A percentile compares a stretch with the other conserved stretches of the same genome.
phyloP scores from a whole-genome alignment of 2,797 vertebrate species.

The Phalanger gymnotis region DNA sequence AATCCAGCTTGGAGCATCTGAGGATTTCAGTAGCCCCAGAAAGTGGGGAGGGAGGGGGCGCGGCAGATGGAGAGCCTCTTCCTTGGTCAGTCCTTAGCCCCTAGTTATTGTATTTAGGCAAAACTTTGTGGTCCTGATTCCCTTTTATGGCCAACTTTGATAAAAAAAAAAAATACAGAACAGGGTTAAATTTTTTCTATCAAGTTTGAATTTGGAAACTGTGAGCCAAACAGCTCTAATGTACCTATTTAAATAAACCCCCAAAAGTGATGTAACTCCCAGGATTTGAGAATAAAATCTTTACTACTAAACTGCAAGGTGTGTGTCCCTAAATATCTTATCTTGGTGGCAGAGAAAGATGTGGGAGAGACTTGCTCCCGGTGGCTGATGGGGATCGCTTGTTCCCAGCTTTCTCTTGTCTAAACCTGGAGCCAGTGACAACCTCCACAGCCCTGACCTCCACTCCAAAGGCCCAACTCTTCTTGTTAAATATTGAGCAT shows the following conservation, averaged over 20 bases:
- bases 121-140: conserved; percentile 60
- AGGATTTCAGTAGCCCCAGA: neutral
- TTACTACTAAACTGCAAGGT: conserved; percentile 15
- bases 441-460: conserved; percentile 63
- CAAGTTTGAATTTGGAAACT: conserved; percentile 66
- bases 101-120: conserved; percentile 19
- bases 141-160: conserved; percentile 77
- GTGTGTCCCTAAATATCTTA: neutral
- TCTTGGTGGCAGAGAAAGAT: neutral
- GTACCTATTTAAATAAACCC: conserved; percentile 40
- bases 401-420: neutral
- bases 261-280: conserved; percentile 38
- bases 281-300: conserved; percentile 60
- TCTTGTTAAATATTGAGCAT: conserved; percentile 72
- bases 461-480: conserved; percentile 61
- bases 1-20: neutral
- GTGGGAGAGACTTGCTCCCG: neutral
- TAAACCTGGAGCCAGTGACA: conserved; percentile 40
- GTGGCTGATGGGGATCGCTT: conserved; percentile 30
- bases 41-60: no score
- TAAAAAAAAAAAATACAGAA: conserved; percentile 64
- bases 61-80: neutral
- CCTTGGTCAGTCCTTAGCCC: neutral
- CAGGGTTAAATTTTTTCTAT: conserved; percentile 77
- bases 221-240: conserved; percentile 50